phyloP scores from a whole-genome alignment of 1,140 invertebrate genomes.

The Scaptomyza montana region DNA sequence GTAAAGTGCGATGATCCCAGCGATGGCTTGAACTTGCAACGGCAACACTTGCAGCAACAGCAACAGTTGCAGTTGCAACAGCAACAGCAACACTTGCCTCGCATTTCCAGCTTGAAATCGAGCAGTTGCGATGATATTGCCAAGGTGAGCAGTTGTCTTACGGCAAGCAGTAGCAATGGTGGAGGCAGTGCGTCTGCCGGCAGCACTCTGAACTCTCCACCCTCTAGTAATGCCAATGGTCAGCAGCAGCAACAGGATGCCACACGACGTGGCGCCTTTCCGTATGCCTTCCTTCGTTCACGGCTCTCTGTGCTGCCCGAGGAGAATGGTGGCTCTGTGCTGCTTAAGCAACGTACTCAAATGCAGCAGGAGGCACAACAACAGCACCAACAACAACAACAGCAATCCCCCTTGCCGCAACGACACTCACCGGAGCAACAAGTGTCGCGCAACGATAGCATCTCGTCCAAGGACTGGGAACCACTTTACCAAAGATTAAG shows the following conservation, averaged over 20 bases:
- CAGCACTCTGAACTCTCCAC: constrained; percentile 47
- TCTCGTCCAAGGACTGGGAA: constrained; percentile 84
- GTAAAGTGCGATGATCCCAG: constrained; percentile 91
- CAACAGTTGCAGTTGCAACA: constrained; percentile 49
- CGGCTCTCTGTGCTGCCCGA: constrained; percentile 90
- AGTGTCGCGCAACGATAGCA: constrained; percentile 83
- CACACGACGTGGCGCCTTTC: constrained; percentile 86
- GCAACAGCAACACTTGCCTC: constrained; percentile 52
- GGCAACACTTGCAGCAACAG: constrained; percentile 40
- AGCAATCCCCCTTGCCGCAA: constrained; percentile 55
- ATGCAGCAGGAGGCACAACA: constrained; percentile 14
- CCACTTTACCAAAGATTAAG: constrained; percentile 86
- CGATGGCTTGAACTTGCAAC: constrained; percentile 88
- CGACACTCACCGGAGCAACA: constrained; percentile 63
- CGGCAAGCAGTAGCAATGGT: constrained; percentile 46
- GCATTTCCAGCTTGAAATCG: constrained; percentile 65
- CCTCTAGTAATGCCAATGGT: constrained; percentile 8
- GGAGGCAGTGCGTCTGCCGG: constrained; percentile 21
- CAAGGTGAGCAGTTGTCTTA: constrained; percentile 73
- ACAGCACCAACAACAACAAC: constrained; percentile 17
- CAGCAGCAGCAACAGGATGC: constrained; percentile 62
- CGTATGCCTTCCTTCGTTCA: constrained; percentile 91
- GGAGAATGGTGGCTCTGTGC: constrained; percentile 86
- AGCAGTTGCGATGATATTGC: constrained; percentile 83
- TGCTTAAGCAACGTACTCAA: constrained; percentile 75